phyloP scores from a whole-genome alignment of 2,113 vertebrate genomes.

The Scolopax mira region DNA sequence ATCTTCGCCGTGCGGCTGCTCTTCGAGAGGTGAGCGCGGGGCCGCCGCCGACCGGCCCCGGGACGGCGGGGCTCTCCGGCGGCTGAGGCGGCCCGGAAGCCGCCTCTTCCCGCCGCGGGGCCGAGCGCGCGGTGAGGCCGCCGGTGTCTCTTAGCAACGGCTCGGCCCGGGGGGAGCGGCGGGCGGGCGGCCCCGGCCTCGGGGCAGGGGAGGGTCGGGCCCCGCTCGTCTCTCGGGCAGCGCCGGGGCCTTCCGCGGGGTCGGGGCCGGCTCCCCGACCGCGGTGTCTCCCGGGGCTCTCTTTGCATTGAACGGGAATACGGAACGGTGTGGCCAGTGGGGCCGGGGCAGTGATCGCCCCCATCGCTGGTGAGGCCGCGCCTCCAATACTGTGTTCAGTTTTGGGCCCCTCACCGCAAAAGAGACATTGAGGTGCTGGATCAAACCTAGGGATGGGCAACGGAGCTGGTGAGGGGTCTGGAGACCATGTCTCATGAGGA shows the following conservation, averaged over 20 bases:
- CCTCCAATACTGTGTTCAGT: background rate
- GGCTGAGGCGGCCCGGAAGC: background rate
- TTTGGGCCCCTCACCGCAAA: background rate
- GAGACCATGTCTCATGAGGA: background rate
- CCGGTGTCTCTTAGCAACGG: background rate
- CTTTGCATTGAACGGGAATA: background rate
- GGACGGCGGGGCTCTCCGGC: background rate
- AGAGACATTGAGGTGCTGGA: background rate
- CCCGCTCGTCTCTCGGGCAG: background rate
- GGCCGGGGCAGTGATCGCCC: background rate
- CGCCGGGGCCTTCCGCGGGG: background rate
- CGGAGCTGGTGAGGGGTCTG: background rate
- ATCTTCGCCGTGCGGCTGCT: conserved; percentile 87
- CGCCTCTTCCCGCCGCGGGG: background rate
- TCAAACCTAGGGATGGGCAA: background rate
- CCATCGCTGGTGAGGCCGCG: background rate
- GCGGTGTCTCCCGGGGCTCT: background rate
- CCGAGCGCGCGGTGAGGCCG: background rate
- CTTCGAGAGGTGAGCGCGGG: conserved; percentile 87
- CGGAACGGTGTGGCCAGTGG: background rate
- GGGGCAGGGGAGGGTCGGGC: background rate
- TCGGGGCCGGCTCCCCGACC: background rate
- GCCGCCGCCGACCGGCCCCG: too few species aligned
- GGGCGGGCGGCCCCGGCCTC: too few species aligned
- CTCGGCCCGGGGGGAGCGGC: background rate